Evolutionary conservation across 2,113 vertebrate genomes (phyloP), one percentile per base, ranked within the genome.

Genomic region (Ariopsis seemanni): DNA sequence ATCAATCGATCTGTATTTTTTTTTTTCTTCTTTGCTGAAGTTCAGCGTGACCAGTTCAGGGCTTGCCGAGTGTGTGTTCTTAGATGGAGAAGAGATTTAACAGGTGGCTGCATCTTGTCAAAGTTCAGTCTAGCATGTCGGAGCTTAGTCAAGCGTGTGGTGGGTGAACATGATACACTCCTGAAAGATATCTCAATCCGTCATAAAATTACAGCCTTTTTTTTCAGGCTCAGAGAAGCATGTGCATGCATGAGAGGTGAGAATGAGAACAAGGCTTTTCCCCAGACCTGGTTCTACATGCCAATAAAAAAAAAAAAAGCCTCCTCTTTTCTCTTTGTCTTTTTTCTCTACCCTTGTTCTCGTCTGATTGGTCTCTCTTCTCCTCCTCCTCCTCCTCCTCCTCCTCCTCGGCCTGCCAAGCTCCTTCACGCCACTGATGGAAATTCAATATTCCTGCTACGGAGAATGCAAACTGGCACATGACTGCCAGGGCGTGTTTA

Each of bases 221-320:
- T 57, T 57, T 69, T 9, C 81, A 79, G 74, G 65, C 55, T 57
- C 48, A 84, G 50, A 80, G 34, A 82, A 57, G n/a, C 50, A n/a
- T 14, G 74, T 14, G 50, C 12, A 75, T 74, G 71, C 25, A 6
- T 20, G 74, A 14, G 83, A 80, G 34, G 60, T 85, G 77, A 72
- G 87, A 53, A 65, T 85, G 77, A 72, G 87, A 53, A 65, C 55
- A 53, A 72, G 86, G 89, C 91, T 90, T 91, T 89, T 91, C 86
- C 89, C 58, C 27, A 86, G 80, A 86, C 72, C 69, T 82, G 88
- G 86, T 83, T 87, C 50, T 84, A 42, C 55, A 34, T 55, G 85
- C 71, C 86, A 75, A 84, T 25, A 79, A 72, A 80, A 57, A 82
- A 75, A 84, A 25, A 79, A 72, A 80, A 57, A 82, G 7, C 84